phyloP scores from a whole-genome alignment of 2,888 invertebrate genomes.

The Ditylenchus weischeri region DNA sequence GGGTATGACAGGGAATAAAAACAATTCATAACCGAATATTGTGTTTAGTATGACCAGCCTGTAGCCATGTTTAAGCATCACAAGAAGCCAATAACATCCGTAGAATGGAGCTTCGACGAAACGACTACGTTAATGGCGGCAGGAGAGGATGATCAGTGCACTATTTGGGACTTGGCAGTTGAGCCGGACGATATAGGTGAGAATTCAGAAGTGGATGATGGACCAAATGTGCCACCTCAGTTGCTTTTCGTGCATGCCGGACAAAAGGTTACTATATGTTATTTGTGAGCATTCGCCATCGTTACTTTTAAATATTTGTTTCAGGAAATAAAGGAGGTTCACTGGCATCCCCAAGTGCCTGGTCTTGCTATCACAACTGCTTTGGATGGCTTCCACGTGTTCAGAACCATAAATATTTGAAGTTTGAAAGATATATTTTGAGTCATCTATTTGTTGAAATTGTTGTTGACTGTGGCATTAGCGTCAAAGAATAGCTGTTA shows the following conservation, averaged over 20 bases:
- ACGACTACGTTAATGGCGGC: constrained; percentile 87
- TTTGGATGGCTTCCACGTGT: constrained; percentile 89
- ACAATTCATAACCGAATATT: no score
- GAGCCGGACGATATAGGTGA: constrained; percentile 80
- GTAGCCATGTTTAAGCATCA: constrained; percentile 94
- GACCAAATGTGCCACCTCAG: constrained; percentile 80
- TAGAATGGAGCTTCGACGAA: constrained; percentile 93
- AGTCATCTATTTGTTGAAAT: neutral
- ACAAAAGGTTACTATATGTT: constrained; percentile 66
- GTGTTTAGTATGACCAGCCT: constrained; percentile 66
- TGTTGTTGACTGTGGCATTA: neutral
- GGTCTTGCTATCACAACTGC: constrained; percentile 91
- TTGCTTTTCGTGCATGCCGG: constrained; percentile 95
- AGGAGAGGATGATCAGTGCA: constrained; percentile 90
- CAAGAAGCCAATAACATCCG: constrained; percentile 83
- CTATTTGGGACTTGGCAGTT: constrained; percentile 90
- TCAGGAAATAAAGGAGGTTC: constrained; percentile 87
- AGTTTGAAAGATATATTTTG: neutral
- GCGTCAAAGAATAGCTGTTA: no score
- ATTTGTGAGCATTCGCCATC: neutral
- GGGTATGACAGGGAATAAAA: no score
- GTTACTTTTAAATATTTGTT: neutral
- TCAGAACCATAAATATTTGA: constrained; percentile 90
- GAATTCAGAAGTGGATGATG: neutral
- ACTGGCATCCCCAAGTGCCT: constrained; percentile 94